A percentile compares a stretch with the other conserved stretches of the same genome.
These are phyloP conservation scores for Aphaenogaster floridana DNA, from an alignment of 1,140 invertebrate species.

Conservation along the genomic window DNA sequence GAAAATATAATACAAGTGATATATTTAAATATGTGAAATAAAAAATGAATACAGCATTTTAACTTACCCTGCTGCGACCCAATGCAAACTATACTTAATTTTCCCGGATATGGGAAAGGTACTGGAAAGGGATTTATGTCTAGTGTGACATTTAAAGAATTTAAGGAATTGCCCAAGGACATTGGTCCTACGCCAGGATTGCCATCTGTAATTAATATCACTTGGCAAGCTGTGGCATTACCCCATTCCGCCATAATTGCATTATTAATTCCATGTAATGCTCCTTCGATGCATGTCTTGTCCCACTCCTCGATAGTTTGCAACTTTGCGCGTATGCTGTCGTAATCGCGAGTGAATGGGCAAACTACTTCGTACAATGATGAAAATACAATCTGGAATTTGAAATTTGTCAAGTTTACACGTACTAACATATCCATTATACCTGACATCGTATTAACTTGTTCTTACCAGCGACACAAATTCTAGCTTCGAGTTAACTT, in stretches of 20 bases:
- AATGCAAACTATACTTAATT: conserved; percentile 92
- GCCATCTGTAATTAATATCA: conserved; percentile 94
- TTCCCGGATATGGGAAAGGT: conserved; percentile 93
- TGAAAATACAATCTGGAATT: conserved; percentile 91
- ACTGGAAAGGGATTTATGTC: conserved; percentile 89
- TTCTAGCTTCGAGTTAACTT: conserved; percentile 94
- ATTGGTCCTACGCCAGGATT: conserved; percentile 90
- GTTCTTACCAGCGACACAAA: conserved; percentile 94
- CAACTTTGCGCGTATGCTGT: conserved; percentile 91
- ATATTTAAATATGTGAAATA: conserved; percentile 24
- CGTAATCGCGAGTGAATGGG: conserved; percentile 95
- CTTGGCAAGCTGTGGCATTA: conserved; percentile 92
- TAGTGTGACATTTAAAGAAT: conserved; percentile 80
- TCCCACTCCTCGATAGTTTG: conserved; percentile 93
- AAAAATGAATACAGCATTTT: conserved; percentile 31
- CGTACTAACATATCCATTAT: conserved; percentile 25
- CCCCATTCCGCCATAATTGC: conserved; percentile 95
- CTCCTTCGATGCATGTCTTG: conserved; percentile 93
- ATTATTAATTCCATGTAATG: conserved; percentile 91
- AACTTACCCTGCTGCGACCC: conserved; percentile 86
- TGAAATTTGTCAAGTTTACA: conserved; percentile 26
- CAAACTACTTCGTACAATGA: conserved; percentile 93
- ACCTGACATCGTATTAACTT: conserved; percentile 3
- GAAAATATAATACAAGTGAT: conserved; percentile 51
- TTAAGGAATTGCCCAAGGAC: conserved; percentile 88